Evolutionary conservation across 2,113 vertebrate genomes (phyloP), one percentile per base, ranked within the genome.

Genomic region (Argyrosomus japonicus): DNA sequence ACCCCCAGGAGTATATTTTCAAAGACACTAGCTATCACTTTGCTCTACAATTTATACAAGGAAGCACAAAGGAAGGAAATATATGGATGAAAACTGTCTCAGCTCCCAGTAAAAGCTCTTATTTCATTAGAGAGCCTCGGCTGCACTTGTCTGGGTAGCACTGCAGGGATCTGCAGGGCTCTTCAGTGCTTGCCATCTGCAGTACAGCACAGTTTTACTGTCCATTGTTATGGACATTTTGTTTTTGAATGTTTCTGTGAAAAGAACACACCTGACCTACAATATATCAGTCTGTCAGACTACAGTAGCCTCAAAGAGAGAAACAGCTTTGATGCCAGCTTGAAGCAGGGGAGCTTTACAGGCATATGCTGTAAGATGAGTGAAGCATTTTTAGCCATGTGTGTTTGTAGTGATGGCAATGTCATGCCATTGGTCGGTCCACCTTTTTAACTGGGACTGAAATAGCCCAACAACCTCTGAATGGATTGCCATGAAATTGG

Each of bases 41-140:
- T 60, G 48, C 62, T 79, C 64, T 53, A 70, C 50, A 21, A 69
- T 85, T 83, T 84, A 78, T 67, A 83, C 43, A 75, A 72, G 27
- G 51, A 67, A 53, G 63, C 74, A 75, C 65, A 54, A 79, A 84
- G 69, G 54, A 73, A 77, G 36, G 72, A 76, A 82, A 85, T 70
- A 25, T 81, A 68, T 75, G 71, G 48, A 73, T 68, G 69, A 50
- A n/a, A 64, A 58, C 11, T 1, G 48, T 48, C 77, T 73, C n/a
- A 12, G 61, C 40, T 83, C 43, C 40, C 19, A 40, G 68, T 70
- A 58, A 79, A 84, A 64, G 57, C 60, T 72, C 69, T 65, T 82
- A 76, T 79, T 88, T 78, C 68, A 78, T 75, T 47, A 62, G 29
- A 50, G 47, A 53, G 56, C 51, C 51, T 74, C 10, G 18, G 29